Conservation (phyloP, 2,797 vertebrate species). For the Sternarchorhynchus goeldii region DNA sequence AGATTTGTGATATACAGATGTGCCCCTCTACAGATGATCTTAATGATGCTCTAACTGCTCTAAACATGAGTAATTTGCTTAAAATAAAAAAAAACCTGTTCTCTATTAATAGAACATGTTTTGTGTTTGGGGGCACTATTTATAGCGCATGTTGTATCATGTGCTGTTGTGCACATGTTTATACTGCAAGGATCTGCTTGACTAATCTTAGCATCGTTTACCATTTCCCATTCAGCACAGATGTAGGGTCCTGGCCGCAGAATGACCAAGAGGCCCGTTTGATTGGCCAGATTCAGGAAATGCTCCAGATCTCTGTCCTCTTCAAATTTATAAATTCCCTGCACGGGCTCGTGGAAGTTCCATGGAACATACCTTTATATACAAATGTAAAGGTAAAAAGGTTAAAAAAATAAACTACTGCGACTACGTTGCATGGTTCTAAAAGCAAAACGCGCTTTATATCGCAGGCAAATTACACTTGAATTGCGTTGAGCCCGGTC, state of each 20-base stretch:
- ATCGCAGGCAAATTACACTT: slow-evolving; percentile 77
- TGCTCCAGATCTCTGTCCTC: slow-evolving; percentile 84
- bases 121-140: no score
- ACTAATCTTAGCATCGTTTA: slow-evolving; percentile 62
- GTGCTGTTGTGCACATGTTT: no score
- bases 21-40: no score
- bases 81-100: no score
- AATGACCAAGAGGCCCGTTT: slow-evolving; percentile 89
- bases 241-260: slow-evolving; percentile 96
- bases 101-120: no score
- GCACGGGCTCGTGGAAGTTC: slow-evolving; percentile 91
- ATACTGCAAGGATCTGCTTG: no score
- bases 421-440: slow-evolving; percentile 26
- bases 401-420: not conserved
- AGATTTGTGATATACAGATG: no score
- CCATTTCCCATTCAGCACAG: slow-evolving; percentile 99
- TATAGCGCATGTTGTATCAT: no score
- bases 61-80: no score
- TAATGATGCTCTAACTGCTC: no score
- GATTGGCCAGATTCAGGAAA: slow-evolving; percentile 86
- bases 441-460: no score
- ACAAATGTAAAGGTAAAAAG: slow-evolving; percentile 44
- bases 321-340: slow-evolving; percentile 83
- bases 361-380: slow-evolving; percentile 88
- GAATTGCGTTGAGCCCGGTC: slow-evolving; percentile 88